phyloP scores from a whole-genome alignment of 2,113 vertebrate species.

The Rhagologus leucostigma region DNA sequence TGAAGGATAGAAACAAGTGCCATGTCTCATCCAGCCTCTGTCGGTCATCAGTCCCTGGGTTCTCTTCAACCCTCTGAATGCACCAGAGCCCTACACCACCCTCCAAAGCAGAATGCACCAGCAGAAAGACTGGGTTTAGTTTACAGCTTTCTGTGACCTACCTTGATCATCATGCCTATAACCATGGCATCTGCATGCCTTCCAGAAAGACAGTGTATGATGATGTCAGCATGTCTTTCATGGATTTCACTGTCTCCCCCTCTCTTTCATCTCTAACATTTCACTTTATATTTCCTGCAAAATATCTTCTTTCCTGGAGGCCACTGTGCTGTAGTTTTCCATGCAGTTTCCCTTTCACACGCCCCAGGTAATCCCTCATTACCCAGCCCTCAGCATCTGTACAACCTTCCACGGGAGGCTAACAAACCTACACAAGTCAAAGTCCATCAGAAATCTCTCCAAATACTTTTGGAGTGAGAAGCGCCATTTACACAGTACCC shows the following conservation, averaged over 20 bases:
- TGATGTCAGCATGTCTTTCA: neutral
- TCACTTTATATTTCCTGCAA: neutral
- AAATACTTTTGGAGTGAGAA: neutral
- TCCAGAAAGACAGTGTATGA: neutral
- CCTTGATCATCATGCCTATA: neutral
- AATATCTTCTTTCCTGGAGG: neutral
- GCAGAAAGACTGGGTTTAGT: neutral
- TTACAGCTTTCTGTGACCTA: neutral
- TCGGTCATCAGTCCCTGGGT: rapidly evolving
- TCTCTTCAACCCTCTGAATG: neutral
- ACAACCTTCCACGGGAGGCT: neutral
- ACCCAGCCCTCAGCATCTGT: neutral
- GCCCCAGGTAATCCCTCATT: neutral
- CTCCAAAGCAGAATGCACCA: neutral
- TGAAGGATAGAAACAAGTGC: neutral
- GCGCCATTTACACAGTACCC: rapidly evolving
- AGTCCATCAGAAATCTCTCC: neutral
- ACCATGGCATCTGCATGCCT: neutral
- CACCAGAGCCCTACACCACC: neutral
- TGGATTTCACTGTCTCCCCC: neutral
- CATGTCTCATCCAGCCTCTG: neutral
- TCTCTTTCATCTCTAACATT: neutral
- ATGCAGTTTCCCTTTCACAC: neutral
- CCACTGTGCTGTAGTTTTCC: neutral
- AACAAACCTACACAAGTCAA: neutral